Base-by-base conservation (phyloP, 2,888 invertebrate species). In the Camptogramma bilineatum region DNA sequence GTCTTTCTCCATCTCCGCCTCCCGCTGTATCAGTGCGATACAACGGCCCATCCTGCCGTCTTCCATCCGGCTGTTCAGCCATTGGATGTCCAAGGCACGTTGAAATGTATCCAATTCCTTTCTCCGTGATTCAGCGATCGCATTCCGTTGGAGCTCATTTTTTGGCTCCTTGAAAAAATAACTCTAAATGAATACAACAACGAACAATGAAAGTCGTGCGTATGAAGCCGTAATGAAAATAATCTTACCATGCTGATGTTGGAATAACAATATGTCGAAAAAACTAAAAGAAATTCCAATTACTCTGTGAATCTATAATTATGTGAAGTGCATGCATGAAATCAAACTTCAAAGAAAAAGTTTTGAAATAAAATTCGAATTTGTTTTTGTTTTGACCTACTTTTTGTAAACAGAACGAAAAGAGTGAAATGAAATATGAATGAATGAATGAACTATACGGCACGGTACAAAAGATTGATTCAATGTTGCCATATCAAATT, bases 31-130 rank as follows among this genome's bases (percentile, higher is more conserved):
- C 2, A 86, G 82, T 0, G 92, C 90, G 0, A 91, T 78, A 50
- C 85, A 85, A 1, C 90, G 84, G 7, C 88, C 86, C 87, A 90
- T 92, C n/a, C 87, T 77, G 44, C 90, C 88, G 44, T 89, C 88
- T 31, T 88, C 88, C 90, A 91, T 91, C 0, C 92, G 87, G 58
- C 80, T 88, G 77, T 92, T 86, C 34, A 93, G 72, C 91, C 91
- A 91, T 76, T 91, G 85, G 21, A 87, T 80, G 62, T 91, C 91
- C 66, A 87, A 62, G 0, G 88, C 87, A 18, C 88, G 79, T 71
- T 91, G 91, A 67, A 70, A 89, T 0, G 69, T 69, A 48, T 86
- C 85, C 75, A 87, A 61, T 69, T 90, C 91, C 44, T 79, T 78
- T 0, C 79, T 79, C 13, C 90, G 85, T 1, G 78, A 82, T n/a